phyloP scores from a whole-genome alignment of 2,113 vertebrate genomes.

The Hippoglossus stenolepis region DNA sequence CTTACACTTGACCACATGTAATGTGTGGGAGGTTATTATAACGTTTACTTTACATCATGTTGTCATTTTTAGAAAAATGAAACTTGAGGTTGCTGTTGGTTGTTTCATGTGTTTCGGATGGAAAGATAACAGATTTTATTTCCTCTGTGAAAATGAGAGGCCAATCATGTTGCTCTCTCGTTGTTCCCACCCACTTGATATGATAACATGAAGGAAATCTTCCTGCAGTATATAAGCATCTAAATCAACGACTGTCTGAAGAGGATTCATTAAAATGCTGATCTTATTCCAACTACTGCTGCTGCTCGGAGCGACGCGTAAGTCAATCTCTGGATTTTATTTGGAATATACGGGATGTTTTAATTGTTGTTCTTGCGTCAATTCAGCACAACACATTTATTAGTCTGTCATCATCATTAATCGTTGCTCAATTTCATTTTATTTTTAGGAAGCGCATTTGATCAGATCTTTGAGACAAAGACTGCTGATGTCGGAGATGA shows the following conservation, averaged over 20 bases:
- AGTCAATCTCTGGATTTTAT: not conserved
- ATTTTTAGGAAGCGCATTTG: conserved; percentile 26
- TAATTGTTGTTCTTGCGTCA: not conserved
- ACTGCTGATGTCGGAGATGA: conserved; percentile 22
- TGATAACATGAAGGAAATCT: not conserved
- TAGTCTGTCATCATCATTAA: no score
- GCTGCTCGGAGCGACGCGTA: conserved; percentile 22
- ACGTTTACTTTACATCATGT: not conserved
- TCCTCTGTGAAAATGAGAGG: conserved; percentile 30
- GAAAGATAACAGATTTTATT: conserved; percentile 10
- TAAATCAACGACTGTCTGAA: not conserved
- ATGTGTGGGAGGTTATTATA: no score
- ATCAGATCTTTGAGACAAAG: not conserved
- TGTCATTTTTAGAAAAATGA: not conserved
- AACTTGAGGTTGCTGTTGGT: not conserved
- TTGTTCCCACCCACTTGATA: conserved; percentile 32
- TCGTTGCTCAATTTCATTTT: not conserved
- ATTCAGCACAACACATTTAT: not conserved
- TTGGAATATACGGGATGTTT: not conserved
- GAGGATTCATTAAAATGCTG: conserved; percentile 26
- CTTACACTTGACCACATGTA: no score
- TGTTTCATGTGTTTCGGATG: not conserved
- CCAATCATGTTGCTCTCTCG: conserved; percentile 43
- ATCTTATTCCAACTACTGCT: conserved; percentile 17
- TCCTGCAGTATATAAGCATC: not conserved